These are phyloP conservation scores for Holothuria glaberrima DNA, from an alignment of 35 echinoderm and acorn worm species.

Conservation along the genomic window DNA sequence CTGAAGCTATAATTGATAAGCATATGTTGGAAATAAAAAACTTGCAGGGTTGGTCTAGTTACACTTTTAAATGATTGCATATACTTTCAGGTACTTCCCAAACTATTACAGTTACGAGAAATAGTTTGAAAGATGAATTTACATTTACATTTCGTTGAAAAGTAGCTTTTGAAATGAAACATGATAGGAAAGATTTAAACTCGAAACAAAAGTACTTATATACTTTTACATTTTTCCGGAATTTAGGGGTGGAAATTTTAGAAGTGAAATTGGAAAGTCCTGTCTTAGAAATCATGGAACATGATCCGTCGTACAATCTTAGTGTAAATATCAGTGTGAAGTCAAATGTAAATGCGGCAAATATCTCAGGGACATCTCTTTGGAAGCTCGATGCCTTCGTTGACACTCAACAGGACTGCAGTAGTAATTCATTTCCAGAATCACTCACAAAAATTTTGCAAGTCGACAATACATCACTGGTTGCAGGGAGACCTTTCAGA, in stretches of 20 bases:
- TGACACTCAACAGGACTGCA: conserved; percentile 18
- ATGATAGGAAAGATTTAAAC: no score
- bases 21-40: no score
- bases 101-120: no score
- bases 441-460: not conserved
- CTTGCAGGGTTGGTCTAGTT: no score
- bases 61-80: no score
- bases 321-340: not conserved
- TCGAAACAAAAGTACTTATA: no score
- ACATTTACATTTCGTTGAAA: no score
- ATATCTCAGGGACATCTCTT: not conserved
- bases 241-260: conserved; percentile 4
- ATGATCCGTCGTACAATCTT: not conserved
- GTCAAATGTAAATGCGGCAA: not conserved
- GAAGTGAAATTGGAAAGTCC: not conserved
- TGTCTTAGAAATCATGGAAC: not conserved
- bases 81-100: no score
- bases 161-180: no score
- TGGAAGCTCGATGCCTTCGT: not conserved
- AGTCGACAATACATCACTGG: not conserved
- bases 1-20: no score
- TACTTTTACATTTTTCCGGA: no score
- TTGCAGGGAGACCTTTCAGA: not conserved
- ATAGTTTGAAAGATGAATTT: no score
- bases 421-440: not conserved